Base-by-base conservation (phyloP, 2,113 vertebrate genomes). In the Cyprinus carpio region DNA sequence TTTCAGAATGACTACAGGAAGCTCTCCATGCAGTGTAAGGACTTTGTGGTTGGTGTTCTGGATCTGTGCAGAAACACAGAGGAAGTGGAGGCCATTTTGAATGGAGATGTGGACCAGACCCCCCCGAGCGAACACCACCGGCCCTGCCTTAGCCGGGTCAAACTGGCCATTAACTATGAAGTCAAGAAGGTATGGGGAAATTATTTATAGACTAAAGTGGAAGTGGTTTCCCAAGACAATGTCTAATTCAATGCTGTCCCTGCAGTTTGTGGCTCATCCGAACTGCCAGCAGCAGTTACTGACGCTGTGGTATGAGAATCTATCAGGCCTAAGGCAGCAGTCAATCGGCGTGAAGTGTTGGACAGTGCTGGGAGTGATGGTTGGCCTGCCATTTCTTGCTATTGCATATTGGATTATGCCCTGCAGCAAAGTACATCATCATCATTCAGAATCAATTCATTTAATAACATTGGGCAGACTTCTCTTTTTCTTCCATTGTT, bases 21-120 rank as follows among this genome's bases (percentile, higher is more conserved):
- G 91, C 92, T 97, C 85, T 97, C 96, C 81, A 96, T 97, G 96
- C 96, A 97, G 80, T 97, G 96, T 93, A 97, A 97, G 90, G 96
- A 97, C 91, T 97, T 97, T 27, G 96, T 96, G 40, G 96, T 97
- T 0, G 96, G 96, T 0, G 96, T 97, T 46, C 93, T 97, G 67
- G 96, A 97, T 37, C 94, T 97, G 4, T 97, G 96, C 87, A 91
- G 96, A 12, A 96, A 97, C 89, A 97, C 96, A 0, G 96, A 97
- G 29, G 96, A 97, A 76, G 96, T 97, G 9, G 96, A 96, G 84
- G 95, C 96, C 88, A 97, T 97, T 78, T 91, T 97, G 82, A 97
- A 96, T 0, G 96, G 96, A 75, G 96, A 96, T 34, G 88, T 96
- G 83, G 96, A 94, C 18, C 91, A 91, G 0, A 95, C 93, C 49